phyloP scores from a whole-genome alignment of 2,888 invertebrate species.

The Scaptomyza parva region DNA sequence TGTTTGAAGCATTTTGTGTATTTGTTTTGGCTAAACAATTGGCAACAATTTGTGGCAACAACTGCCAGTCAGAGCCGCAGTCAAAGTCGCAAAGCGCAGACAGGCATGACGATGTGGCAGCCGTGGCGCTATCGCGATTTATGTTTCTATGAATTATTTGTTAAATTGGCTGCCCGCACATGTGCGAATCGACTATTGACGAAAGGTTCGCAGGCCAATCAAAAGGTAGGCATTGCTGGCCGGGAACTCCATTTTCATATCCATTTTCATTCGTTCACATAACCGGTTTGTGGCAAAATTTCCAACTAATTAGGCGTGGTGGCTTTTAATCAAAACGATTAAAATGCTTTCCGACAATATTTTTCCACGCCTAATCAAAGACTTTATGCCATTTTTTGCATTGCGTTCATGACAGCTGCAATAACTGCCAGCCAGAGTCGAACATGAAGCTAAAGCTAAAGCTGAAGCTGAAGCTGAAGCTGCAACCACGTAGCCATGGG shows the following conservation, averaged over 20 bases:
- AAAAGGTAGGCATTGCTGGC: slow-evolving; percentile 17
- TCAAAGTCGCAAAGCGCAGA: slow-evolving; percentile 56
- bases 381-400: slow-evolving; percentile 75
- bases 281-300: slow-evolving; percentile 63
- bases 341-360: slow-evolving; percentile 81
- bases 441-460: slow-evolving; percentile 40
- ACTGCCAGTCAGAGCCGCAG: slow-evolving; percentile 54
- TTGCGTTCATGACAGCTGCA: slow-evolving; percentile 73
- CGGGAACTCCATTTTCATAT: slow-evolving; percentile 15
- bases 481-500: slow-evolving; percentile 5
- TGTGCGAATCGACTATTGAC: slow-evolving; percentile 72
- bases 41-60: slow-evolving; percentile 76
- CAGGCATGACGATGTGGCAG: slow-evolving; percentile 62
- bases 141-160: slow-evolving; percentile 78
- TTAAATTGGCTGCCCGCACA: slow-evolving; percentile 77
- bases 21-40: slow-evolving; percentile 75
- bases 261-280: slow-evolving; percentile 3
- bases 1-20: slow-evolving; percentile 55
- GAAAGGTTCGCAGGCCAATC: slow-evolving; percentile 66
- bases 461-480: slow-evolving; percentile 38
- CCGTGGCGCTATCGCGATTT: slow-evolving; percentile 75
- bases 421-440: slow-evolving; percentile 41
- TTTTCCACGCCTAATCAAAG: slow-evolving; percentile 81
- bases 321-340: slow-evolving; percentile 80
- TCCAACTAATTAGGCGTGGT: slow-evolving; percentile 80